Evolutionary conservation across 1,140 invertebrate genomes (phyloP), one percentile per base, ranked within the genome.

Genomic region (Ylistrum balloti): DNA sequence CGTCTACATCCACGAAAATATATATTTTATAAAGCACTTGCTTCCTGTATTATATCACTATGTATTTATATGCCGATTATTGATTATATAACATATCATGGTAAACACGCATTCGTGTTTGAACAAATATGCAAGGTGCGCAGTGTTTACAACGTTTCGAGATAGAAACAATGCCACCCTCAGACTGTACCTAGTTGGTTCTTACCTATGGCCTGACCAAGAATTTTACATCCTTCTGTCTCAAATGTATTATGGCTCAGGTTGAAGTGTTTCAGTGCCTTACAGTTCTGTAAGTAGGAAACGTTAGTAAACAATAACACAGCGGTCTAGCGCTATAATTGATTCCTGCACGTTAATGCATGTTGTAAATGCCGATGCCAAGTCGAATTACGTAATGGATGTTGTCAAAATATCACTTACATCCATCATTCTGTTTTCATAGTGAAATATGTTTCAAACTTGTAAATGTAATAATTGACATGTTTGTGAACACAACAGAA

Each of bases 221-320:
- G 56, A 22, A 74, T 28, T 74, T 28, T 74, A 11, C 56, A 74
- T 1, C 56, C 56, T 9, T 74, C 56, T 9, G 56, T 28, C n/a
- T 74, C 56, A 74, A 74, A 74, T 5, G 56, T n/a, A 74, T 74
- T 74, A 74, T 28, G 56, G 17, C 56, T 74, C 56, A 74, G 28
- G 56, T 74, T 74, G n/a, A 74, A 74, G 56, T 74, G 56, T n/a
- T n/a, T 74, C n/a, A 74, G 56, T 74, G 56, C 22, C 56, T 74
- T 74, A 28, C 56, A 74, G 56, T 17, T 28, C 56, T 74, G 56
- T 22, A 74, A 74, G 9, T 1, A 28, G 28, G 13, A 74, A 7
- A 74, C 22, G 56, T 28, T 11, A 48, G n/a, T n/a, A 28, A 74
- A 74, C n/a, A 74, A 74, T 74, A 28, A 74, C 56, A 74, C 22